Conservation (phyloP, 2,888 invertebrate species). For the Diadegma fenestrale region DNA sequence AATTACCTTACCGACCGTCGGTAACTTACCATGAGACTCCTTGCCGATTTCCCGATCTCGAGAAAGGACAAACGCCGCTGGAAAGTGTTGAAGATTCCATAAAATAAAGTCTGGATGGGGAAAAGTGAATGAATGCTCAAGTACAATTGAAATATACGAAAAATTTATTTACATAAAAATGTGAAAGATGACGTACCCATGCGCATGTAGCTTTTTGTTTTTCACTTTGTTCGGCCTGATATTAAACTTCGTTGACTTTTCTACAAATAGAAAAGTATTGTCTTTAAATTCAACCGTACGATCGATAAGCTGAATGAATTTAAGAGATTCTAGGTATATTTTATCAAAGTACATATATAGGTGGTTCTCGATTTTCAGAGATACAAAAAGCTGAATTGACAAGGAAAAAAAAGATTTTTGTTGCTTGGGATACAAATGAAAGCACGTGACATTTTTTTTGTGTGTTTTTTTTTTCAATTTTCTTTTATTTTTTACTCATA, state of each 20-base stretch:
- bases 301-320: slow-evolving; percentile 69
- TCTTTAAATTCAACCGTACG: slow-evolving; percentile 72
- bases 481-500: slow-evolving; percentile 41
- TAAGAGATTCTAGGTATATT: slow-evolving; percentile 57
- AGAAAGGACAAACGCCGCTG: background rate
- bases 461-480: slow-evolving; percentile 30
- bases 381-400: slow-evolving; percentile 59
- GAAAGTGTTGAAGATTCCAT: background rate
- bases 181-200: slow-evolving; percentile 82
- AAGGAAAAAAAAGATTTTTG: slow-evolving; percentile 52
- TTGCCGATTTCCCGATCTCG: background rate
- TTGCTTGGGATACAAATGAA: slow-evolving; percentile 64
- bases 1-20: background rate
- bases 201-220: slow-evolving; percentile 73
- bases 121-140: slow-evolving; percentile 42
- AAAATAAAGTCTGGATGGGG: background rate
- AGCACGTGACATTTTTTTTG: slow-evolving; percentile 64
- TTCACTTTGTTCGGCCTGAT: slow-evolving; percentile 66
- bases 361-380: slow-evolving; percentile 69
- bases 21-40: background rate
- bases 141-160: slow-evolving; percentile 83
- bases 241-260: slow-evolving; percentile 41
- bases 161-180: slow-evolving; percentile 84
- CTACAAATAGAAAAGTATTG: slow-evolving; percentile 73
- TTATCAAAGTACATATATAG: slow-evolving; percentile 67